Base-by-base conservation (phyloP, 2,888 invertebrate species). In the Heteromyza rotundicornis region DNA sequence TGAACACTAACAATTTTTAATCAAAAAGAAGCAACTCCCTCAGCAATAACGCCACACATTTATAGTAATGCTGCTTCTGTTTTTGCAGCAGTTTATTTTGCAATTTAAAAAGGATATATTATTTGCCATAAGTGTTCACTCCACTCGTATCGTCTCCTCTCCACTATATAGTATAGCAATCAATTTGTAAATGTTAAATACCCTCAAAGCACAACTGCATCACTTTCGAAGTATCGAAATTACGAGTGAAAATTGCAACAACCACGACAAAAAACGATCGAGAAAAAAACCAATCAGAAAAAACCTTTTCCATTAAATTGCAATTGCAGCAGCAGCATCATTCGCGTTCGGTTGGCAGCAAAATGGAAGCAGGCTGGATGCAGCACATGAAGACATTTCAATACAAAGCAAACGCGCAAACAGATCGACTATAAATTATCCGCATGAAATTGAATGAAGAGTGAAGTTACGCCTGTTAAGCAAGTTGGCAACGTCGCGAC, bases 1-100 rank as follows among this genome's bases (percentile, higher is more conserved):
- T 40, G 19, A 56, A 57, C 50, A 59, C 64, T 65, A 63, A 23
- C 17, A 40, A 54, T 59, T 61, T 74, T 77, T 77, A 77, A 77
- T 77, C 77, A 79, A 79, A 69, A 62, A 60, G 66, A 64, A 59
- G 67, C 67, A 65, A 69, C 66, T 68, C 67, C 71, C 68, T 63
- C 63, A 77, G 77, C 78, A 79, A 78, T 79, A 77, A 79, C 79
- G 76, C 76, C 79, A 79, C 74, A 78, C 75, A 78, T 78, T 78
- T 76, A 77, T 78, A 79, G 78, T 75, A 69, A 70, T 78, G 77
- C 77, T 78, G 77, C 77, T 79, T n/a, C n/a, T n/a, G n/a, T n/a
- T n/a, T 78, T 78, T 79, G 76, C 64, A 68, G 66, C 67, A 65
- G 68, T 66, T 71, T 65, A 66, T 64, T 61, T 63, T 59, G 60